phyloP scores from a whole-genome alignment of 2,113 vertebrate species.

The Cyphomyrus discorhynchus region DNA sequence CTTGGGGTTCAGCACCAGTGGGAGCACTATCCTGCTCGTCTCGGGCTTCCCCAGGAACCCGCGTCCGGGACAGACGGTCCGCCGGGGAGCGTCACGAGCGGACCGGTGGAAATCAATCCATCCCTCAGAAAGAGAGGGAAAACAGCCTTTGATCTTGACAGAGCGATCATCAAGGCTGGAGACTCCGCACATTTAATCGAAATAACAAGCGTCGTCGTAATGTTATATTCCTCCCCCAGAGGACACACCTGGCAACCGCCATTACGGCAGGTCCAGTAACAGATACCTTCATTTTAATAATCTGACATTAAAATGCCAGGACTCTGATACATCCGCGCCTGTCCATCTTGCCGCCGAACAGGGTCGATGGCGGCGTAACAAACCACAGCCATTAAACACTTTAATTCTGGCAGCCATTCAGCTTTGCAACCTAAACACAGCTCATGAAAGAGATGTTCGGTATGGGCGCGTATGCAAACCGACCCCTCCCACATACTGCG shows the following conservation, averaged over 20 bases:
- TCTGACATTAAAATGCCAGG: neutral
- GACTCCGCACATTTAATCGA: slow-evolving; percentile 49
- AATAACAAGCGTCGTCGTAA: slow-evolving; percentile 12
- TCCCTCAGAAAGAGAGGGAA: slow-evolving; percentile 45
- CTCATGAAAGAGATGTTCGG: neutral
- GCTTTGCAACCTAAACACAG: neutral
- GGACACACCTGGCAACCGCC: neutral
- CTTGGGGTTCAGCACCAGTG: neutral
- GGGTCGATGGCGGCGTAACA: neutral
- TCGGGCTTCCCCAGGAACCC: neutral
- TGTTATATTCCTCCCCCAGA: neutral
- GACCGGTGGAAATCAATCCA: slow-evolving; percentile 67
- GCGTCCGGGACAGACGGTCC: neutral
- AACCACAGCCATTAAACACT: neutral
- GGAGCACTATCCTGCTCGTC: neutral
- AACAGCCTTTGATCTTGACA: slow-evolving; percentile 64
- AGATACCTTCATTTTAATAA: neutral
- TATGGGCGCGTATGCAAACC: neutral
- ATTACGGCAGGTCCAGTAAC: neutral
- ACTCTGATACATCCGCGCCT: neutral
- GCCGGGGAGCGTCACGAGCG: slow-evolving; percentile 46
- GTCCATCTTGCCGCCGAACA: neutral
- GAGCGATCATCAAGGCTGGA: slow-evolving; percentile 65
- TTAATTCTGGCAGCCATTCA: neutral
- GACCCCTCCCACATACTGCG: neutral